Base-by-base conservation (phyloP, 2,113 vertebrate species). In the Apteryx owenii region DNA sequence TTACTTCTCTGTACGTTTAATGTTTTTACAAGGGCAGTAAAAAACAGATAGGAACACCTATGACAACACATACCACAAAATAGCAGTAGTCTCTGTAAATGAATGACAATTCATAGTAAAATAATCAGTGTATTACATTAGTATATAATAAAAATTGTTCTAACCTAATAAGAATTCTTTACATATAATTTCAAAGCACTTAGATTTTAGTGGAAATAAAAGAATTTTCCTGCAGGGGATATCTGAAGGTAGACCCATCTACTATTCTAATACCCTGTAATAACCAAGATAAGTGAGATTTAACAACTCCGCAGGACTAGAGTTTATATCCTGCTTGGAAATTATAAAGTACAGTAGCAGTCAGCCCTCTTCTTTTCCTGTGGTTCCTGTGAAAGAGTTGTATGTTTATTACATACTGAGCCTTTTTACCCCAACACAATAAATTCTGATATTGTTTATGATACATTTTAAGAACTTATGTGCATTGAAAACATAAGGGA, bases 191-290 rank as follows among this genome's bases (percentile, higher is more conserved):
- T 92, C n/a, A 16, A 90, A 88, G 42, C 81, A 80, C 91, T 92
- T 89, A 31, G 15, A 23, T 91, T 93, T 77, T 51, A 92, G 56
- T 81, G 48, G 33, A 96, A 94, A 85, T 75, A 93, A 66, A 56
- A 94, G 51, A 96, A 62, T 92, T 81, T 75, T 97, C 80, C 95
- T 85, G 88, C 78, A 86, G 96, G 81, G 68, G 14, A 95, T 82
- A 91, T 76, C 77, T 65, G 65, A 89, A 91, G 70, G 85, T 80
- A 97, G 83, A 95, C 62, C 60, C 54, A 92, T 91, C 78, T 94
- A 81, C 89, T 93, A 97, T 94, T 96, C 83, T 97, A 96, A 96
- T 97, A 95, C 91, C 91, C 94, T 96, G 56, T 96, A 97, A 98
- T 96, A 97, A 96, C 42, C 54, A 94, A 95, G 96, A 96, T 96